Base-by-base conservation (phyloP, 2,888 invertebrate genomes). In the Tipula unca region DNA sequence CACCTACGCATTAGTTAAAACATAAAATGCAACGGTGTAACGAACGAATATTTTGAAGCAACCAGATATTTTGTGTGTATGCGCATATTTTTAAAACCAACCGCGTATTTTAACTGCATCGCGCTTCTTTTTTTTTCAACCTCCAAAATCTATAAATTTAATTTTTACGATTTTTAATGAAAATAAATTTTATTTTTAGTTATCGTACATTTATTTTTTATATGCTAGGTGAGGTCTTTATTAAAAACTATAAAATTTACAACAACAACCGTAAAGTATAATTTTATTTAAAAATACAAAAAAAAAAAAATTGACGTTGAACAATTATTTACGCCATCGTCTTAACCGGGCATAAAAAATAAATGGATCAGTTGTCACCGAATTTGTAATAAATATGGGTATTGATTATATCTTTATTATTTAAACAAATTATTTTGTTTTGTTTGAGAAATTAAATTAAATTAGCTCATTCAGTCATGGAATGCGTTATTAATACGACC, bases 311-410 rank as follows among this genome's bases (percentile, higher is more conserved):
- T 69, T 69, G 69, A 69, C 69, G 69, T 25, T 69, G 69, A 69
- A 69, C 69, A 69, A 69, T 69, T 69, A 69, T 69, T 69, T 69
- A 69, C 69, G 69, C 69, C 69, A 69, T 69, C 69, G 69, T 69
- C 69, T 69, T 69, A 69, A 69, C 69, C 69, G 69, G 69, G 69
- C 69, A 69, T 69, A 25, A 69, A 69, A 69, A 69, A 6, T 69
- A 69, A 69, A 25, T 69, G 69, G 69, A 69, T 69, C 25, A 69
- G 69, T 69, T 69, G 69, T 69, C 69, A 69, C 69, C n/a, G 69
- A 69, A 69, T 69, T 69, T 69, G 69, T 69, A 69, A 69, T 69
- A 69, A 69, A 69, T 69, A 69, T 69, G 69, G 69, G 69, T 69
- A 69, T 69, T 69, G 69, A 69, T 69, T 69, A 69, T 69, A 69